Evolutionary conservation across 2,113 vertebrate genomes (phyloP), one percentile per base, ranked within the genome.

Genomic region (Scolopax mira): DNA sequence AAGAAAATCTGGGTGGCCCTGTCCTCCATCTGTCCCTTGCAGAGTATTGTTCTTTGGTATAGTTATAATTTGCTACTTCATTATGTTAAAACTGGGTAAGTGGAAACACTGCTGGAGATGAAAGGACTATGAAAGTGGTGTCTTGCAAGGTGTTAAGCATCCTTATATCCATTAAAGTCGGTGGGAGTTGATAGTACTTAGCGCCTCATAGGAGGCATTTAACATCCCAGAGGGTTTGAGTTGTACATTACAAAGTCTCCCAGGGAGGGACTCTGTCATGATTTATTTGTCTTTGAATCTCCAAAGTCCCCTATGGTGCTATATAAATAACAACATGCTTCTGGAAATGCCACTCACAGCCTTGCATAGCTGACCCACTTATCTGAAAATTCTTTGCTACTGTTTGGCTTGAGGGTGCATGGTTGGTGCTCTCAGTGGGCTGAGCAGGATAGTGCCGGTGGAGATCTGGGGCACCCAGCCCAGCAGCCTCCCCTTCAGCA

Each of bases 241-340:
- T 16, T 97, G 65, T 65, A 44, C 52, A 46, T 72, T 84, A 60
- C 79, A 66, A 35, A 87, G 24, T 31, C 85, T 62, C 58, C 87
- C 16, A 3, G 72, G 79, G 74, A 92, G 62, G 28, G 66, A 88
- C n/a, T 87, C 77, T 89, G 79, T 80, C 83, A 31, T 65, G 52
- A 93, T 90, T 87, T 96, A 75, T 96, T 94, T 93, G 73, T 79
- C 58, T 97, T 90, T 84, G 70, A 93, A 41, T 80, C 61, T 84
- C 79, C 55, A 5, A 35, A 80, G 67, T 93, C 69, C 77, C 66
- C 44, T 69, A 0, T 13, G 70, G 77, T 62, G 77, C 37, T 79
- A 37, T 81, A 86, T 92, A 96, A 95, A 94, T 90, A 96, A 93
- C 72, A 83, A 67, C 57, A 54, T 0, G 7, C 44, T 96, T 78